Evolutionary conservation across 2,888 invertebrate genomes (phyloP), one percentile per base, ranked within the genome.

Genomic region (Euplexia lucipara): DNA sequence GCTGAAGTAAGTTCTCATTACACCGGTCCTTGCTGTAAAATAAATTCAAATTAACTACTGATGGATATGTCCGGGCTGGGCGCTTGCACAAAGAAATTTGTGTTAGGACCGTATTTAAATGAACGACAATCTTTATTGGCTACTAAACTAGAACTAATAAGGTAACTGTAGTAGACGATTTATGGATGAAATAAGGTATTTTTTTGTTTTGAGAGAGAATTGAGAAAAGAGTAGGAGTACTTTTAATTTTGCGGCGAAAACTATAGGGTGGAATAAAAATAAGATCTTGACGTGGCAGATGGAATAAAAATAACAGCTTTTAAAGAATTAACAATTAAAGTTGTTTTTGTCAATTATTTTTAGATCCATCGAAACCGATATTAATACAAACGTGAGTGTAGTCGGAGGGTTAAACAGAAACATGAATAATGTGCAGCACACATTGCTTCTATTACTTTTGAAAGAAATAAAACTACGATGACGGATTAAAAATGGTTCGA

Each of bases 31-130:
- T 70, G 84, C 82, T 82, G 84, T 84, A 84, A 89, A 91, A 92
- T 91, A 92, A 92, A 92, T 92, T 91, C 88, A 89, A 91, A 91
- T 91, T 90, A 91, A 86, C 86, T 71, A 80, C 85, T 87, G 87
- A 91, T 86, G 83, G 85, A 88, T 86, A 86, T 81, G 81, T 87
- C 85, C 85, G 81, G 81, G 63, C 66, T 76, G 53, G 45, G 64
- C 51, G 75, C 62, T 45, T 41, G 56, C 41, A 63, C 63, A 52
- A 61, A 65, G 65, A 70, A 72, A 65, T 77, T 73, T 76, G 73
- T 75, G 62, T 73, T 59, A 49, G 64, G 57, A 67, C 67, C 59
- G 72, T 75, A 78, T 78, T 75, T 75, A 73, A 73, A 78, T 81
- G 59, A 68, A 74, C 60, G 65, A 67, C 59, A 52, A 63, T 69